These are phyloP conservation scores for Pollenia angustigena DNA, from an alignment of 2,888 invertebrate genomes.

Conservation along the genomic window DNA sequence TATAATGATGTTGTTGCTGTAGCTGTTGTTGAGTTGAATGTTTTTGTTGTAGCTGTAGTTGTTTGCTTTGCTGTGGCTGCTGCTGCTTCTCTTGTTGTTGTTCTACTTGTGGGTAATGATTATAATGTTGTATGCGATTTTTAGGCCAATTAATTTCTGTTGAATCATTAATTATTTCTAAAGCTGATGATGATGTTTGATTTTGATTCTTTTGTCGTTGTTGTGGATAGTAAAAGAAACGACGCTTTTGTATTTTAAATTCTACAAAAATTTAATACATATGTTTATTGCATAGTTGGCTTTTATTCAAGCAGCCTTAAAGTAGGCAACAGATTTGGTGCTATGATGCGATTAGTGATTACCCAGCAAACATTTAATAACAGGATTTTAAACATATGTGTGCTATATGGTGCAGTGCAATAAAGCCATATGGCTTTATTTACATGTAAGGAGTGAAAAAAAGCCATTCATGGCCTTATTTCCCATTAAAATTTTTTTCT, in stretches of 20 bases:
- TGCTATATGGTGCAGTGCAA: no score
- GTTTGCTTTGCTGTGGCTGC: neutral
- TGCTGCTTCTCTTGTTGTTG: neutral
- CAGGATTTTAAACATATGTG: no score
- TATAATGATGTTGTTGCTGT: conserved; percentile 36
- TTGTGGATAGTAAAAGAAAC: conserved; percentile 31
- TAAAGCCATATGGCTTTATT: no score
- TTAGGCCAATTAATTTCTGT: conserved; percentile 56
- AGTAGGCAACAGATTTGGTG: neutral
- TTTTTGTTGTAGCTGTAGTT: conserved; percentile 21
- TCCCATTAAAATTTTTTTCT: no score
- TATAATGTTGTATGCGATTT: conserved; percentile 45
- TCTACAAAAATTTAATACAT: conserved; percentile 18
- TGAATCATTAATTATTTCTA: conserved; percentile 52
- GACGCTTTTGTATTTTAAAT: conserved; percentile 47
- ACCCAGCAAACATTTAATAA: conserved; percentile 9
- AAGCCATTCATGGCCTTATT: no score
- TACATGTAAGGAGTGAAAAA: no score
- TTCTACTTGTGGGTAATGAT: conserved; percentile 31
- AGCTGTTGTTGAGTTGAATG: neutral
- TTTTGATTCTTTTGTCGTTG: conserved; percentile 37
- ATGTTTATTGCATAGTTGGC: neutral
- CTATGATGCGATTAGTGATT: neutral
- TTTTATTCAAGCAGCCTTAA: neutral
- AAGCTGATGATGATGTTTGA: neutral